Evolutionary conservation across 2,888 invertebrate species (phyloP).

Genomic region (Epirrhoe tristata): DNA sequence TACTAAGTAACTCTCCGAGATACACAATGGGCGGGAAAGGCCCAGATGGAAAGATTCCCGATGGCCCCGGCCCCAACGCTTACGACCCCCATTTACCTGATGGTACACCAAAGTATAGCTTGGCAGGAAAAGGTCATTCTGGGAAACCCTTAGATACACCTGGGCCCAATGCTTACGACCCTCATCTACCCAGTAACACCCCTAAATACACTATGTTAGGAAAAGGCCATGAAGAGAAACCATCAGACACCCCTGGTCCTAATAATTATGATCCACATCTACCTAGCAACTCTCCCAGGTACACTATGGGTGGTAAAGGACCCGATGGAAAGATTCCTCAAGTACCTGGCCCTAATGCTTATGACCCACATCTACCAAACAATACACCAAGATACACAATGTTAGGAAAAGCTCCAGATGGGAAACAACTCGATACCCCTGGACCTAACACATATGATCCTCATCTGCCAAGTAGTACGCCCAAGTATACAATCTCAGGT

Average conservation of each 20-base stretch:
- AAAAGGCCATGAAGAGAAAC: slow-evolving; percentile 76
- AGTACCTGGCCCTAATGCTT: slow-evolving; percentile 81
- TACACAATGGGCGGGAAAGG: slow-evolving; percentile 88
- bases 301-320: slow-evolving; percentile 87
- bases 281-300: slow-evolving; percentile 84
- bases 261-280: slow-evolving; percentile 85
- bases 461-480: slow-evolving; percentile 83
- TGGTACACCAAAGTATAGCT: slow-evolving; percentile 84
- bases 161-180: slow-evolving; percentile 84
- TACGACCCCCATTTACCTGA: slow-evolving; percentile 85
- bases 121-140: slow-evolving; percentile 81
- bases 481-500: slow-evolving; percentile 80
- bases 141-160: slow-evolving; percentile 73
- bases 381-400: slow-evolving; percentile 88
- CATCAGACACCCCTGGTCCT: slow-evolving; percentile 76
- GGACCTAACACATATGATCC: slow-evolving; percentile 86
- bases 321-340: slow-evolving; percentile 62
- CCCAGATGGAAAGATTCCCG: slow-evolving; percentile 77
- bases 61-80: slow-evolving; percentile 87
- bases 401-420: slow-evolving; percentile 85
- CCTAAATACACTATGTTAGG: slow-evolving; percentile 88
- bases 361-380: slow-evolving; percentile 79
- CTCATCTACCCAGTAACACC: slow-evolving; percentile 80
- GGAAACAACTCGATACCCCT: slow-evolving; percentile 72
- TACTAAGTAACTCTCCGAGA: slow-evolving; percentile 82